A percentile compares a stretch with the other conserved stretches of the same genome.
Conservation (phyloP, 2,888 invertebrate species). For the Leptopilina drosophilae region DNA sequence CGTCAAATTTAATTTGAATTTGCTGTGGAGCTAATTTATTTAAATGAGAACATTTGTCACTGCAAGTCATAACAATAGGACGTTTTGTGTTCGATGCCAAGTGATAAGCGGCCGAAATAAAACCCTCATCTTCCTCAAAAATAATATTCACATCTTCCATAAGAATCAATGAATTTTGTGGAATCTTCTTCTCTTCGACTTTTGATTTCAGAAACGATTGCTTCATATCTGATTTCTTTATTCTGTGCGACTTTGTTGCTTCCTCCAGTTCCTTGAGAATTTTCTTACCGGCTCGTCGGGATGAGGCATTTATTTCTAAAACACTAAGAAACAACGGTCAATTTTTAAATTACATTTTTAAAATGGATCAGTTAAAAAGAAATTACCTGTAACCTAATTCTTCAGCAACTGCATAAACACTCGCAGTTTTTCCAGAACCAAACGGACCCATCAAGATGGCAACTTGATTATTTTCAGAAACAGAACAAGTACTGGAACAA, state of each 20-base stretch:
- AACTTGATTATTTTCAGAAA: conserved; percentile 81
- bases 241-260: conserved; percentile 95
- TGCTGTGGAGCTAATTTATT: conserved; percentile 78
- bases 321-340: conserved; percentile 81
- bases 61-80: conserved; percentile 90
- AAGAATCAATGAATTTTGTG: conserved; percentile 84
- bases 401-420: conserved; percentile 91
- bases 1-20: conserved; percentile 67
- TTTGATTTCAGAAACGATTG: conserved; percentile 38
- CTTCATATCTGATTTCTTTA: conserved; percentile 70
- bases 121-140: conserved; percentile 93
- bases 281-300: conserved; percentile 90
- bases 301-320: conserved; percentile 94
- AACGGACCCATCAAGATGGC: conserved; percentile 85
- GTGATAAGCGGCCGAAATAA: conserved; percentile 87
- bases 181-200: conserved; percentile 68
- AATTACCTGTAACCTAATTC: conserved; percentile 84
- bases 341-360: background rate
- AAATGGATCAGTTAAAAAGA: background rate
- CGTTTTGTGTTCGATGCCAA: conserved; percentile 89
- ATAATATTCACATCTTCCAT: conserved; percentile 94
- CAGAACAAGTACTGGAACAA: conserved; percentile 80
- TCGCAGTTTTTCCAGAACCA: conserved; percentile 90
- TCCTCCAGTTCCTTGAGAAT: conserved; percentile 91
- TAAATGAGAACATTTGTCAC: conserved; percentile 82